These are phyloP conservation scores for Anabacerthia variegaticeps DNA, from an alignment of 2,797 vertebrate species.

Conservation along the genomic window DNA sequence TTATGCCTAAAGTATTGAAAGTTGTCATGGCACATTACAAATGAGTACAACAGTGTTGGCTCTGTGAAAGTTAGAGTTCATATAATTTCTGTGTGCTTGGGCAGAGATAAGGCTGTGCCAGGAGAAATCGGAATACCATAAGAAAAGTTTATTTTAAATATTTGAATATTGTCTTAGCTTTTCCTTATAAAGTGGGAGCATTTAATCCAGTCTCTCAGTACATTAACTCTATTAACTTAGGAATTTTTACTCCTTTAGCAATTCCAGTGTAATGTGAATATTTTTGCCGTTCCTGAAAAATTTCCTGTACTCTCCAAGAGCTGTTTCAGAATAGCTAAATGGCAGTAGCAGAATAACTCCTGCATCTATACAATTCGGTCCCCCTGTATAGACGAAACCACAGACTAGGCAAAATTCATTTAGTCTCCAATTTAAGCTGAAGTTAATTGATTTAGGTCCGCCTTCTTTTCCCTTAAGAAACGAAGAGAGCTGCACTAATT, in stretches of 20 bases:
- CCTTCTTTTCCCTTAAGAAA: fast-evolving
- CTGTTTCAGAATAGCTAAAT: background rate
- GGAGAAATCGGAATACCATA: background rate
- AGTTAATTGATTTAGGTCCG: background rate
- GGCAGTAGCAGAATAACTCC: background rate
- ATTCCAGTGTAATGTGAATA: background rate
- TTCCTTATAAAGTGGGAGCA: background rate
- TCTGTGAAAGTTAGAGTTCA: background rate
- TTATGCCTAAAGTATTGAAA: background rate
- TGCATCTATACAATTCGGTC: background rate
- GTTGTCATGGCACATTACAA: background rate
- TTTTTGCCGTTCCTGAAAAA: background rate
- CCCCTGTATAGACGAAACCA: background rate
- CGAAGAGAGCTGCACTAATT: background rate
- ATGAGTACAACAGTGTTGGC: background rate
- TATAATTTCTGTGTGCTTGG: background rate
- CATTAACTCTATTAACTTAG: background rate
- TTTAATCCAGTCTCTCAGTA: background rate
- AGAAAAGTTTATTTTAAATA: background rate
- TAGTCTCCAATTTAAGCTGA: background rate
- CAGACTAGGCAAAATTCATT: background rate
- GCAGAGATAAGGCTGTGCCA: background rate
- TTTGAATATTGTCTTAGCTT: background rate
- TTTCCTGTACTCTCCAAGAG: background rate
- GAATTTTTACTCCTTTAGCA: background rate